Base-by-base conservation (phyloP, 2,888 invertebrate species). In the Drosophila robusta region DNA sequence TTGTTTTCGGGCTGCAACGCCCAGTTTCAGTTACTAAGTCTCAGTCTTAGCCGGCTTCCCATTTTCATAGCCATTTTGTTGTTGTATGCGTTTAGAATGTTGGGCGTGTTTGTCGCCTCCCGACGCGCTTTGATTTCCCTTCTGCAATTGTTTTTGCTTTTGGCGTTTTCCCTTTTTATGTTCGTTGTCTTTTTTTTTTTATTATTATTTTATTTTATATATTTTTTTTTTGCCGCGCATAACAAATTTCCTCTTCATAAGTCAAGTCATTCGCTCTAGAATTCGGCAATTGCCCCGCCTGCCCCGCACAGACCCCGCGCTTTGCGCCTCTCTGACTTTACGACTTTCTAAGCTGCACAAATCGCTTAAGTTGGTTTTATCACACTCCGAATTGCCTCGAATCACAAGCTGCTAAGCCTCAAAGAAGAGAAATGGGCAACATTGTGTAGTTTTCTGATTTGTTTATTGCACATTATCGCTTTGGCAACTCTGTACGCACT, bases 201-300 rank as follows among this genome's bases (percentile, higher is more conserved):
- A 46, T 75, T 68, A 41, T 60, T 57, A 46, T 68, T 72, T 58
- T 38, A 60, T 51, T 64, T 44, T 56, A n/a, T 3, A 16, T 16
- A 4, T 29, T 16, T 29, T 39, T 39, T 39, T n/a, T 50, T 39
- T 56, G 44, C 49, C 46, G 42, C 67, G 55, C 70, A 79, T 66
- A 73, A 76, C 87, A 68, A 82, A 80, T 80, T 73, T 80, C 63
- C 84, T 80, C 77, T 76, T 73, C 80, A 80, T 86, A 79, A 70
- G 75, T 72, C 75, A 75, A 76, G 64, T 66, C 69, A 63, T 72
- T 44, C 47, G 44, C 16, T 65, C 55, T 38, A 56, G 36, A 54
- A 54, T 61, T 58, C 34, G 54, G 71, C 70, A 70, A 45, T 61
- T 66, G 77, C 39, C 60, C n/a, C 32, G 18, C 60, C n/a, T 32